Percentiles rank a stretch among this genome's conserved stretches.
Conservation (phyloP, 2,797 vertebrate species). For the Tamandua tetradactyla region DNA sequence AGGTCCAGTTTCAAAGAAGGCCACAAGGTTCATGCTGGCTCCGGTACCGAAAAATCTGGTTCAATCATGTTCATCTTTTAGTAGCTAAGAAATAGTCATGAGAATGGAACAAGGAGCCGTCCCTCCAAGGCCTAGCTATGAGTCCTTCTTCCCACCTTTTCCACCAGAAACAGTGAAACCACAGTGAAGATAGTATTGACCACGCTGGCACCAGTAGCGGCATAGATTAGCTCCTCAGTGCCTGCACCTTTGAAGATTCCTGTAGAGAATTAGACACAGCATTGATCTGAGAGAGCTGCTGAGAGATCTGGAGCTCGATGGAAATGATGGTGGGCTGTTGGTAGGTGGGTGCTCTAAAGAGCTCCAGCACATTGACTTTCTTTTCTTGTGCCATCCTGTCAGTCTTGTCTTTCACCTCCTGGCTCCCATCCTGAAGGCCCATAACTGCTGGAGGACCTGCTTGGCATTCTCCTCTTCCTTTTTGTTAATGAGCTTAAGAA, state of each 20-base stretch:
- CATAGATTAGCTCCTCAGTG: slow-evolving; percentile 91
- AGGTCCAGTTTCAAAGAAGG: slow-evolving; percentile 96
- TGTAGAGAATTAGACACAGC: slow-evolving; percentile 97
- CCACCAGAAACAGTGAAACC: slow-evolving; percentile 95
- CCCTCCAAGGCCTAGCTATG: slow-evolving; percentile 91
- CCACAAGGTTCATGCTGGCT: slow-evolving; percentile 93
- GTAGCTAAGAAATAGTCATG: slow-evolving; percentile 90
- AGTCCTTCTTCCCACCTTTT: slow-evolving; percentile 92
- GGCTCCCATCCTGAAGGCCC: slow-evolving; percentile 90
- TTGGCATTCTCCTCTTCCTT: slow-evolving; percentile 81
- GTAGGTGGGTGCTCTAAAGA: slow-evolving; percentile 89
- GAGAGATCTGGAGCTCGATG: slow-evolving; percentile 94
- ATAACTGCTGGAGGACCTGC: slow-evolving; percentile 90
- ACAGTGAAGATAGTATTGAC: slow-evolving; percentile 95
- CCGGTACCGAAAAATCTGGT: slow-evolving; percentile 91
- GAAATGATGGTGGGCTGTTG: slow-evolving; percentile 93
- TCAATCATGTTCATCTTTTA: slow-evolving; percentile 81
- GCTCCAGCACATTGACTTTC: slow-evolving; percentile 90
- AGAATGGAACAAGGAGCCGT: slow-evolving; percentile 93
- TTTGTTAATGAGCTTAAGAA: slow-evolving; percentile 86
- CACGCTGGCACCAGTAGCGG: slow-evolving; percentile 93
- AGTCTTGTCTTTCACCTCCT: slow-evolving; percentile 96
- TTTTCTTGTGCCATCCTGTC: slow-evolving; percentile 93
- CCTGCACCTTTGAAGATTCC: slow-evolving; percentile 92
- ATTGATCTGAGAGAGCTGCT: slow-evolving; percentile 98